Conservation (phyloP, 2,888 invertebrate genomes). For the Agonum fuliginosum region DNA sequence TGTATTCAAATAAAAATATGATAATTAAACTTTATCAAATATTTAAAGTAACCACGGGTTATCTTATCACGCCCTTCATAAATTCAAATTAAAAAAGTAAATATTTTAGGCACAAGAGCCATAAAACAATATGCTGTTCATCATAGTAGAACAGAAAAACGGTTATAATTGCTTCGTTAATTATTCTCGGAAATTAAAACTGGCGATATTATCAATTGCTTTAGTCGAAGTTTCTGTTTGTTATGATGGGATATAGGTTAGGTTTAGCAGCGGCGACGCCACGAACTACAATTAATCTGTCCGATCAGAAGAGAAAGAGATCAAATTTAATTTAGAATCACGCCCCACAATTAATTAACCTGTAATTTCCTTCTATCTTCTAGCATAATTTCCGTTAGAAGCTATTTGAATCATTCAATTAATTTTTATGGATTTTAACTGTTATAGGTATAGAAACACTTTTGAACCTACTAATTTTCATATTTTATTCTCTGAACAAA, state of each 20-base stretch:
- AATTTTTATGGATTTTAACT: too few species aligned
- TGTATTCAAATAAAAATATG: conserved; percentile 58
- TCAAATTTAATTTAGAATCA: too few species aligned
- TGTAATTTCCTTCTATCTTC: too few species aligned
- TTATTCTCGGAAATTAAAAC: conserved; percentile 58
- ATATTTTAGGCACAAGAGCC: conserved; percentile 45
- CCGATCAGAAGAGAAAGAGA: neutral
- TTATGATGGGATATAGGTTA: conserved; percentile 58
- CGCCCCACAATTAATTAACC: too few species aligned
- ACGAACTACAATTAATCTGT: neutral
- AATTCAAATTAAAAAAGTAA: conserved; percentile 57
- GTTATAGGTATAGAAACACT: too few species aligned
- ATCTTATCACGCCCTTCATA: conserved; percentile 56
- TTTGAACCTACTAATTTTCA: too few species aligned
- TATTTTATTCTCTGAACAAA: too few species aligned
- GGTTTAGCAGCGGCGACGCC: conserved; percentile 37
- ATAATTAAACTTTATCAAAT: conserved; percentile 55
- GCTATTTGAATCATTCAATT: too few species aligned
- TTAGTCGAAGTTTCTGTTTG: conserved; percentile 40
- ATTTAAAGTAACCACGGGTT: conserved; percentile 47
- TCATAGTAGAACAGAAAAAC: conserved; percentile 58
- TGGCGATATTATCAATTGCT: conserved; percentile 51
- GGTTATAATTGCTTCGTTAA: conserved; percentile 55
- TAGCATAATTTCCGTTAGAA: too few species aligned
- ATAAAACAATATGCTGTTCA: conserved; percentile 56